Evolutionary conservation across 2,797 vertebrate species (phyloP).

Genomic region (Artibeus lituratus): DNA sequence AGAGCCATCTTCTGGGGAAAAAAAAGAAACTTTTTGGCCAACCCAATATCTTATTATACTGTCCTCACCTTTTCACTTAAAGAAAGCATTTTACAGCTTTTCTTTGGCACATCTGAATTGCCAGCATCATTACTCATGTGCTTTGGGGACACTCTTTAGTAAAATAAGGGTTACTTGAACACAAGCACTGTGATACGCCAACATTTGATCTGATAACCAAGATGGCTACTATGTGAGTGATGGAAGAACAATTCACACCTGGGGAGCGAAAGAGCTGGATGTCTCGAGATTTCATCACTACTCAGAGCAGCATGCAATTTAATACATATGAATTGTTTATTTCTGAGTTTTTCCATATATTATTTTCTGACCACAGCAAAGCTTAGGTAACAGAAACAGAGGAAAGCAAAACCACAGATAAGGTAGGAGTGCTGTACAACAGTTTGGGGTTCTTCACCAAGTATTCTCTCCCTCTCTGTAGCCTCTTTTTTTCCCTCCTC

Average conservation of each 20-base stretch:
- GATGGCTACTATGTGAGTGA: background rate
- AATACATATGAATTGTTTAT: background rate
- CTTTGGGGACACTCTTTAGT: background rate
- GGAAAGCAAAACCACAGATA: background rate
- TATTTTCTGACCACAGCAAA: background rate
- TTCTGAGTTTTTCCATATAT: background rate
- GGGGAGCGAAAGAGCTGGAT: no score
- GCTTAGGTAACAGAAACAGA: background rate
- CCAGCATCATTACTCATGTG: background rate
- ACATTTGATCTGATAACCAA: background rate
- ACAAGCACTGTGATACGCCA: background rate
- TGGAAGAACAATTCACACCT: accelerated
- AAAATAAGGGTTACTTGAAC: background rate
- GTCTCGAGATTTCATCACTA: background rate
- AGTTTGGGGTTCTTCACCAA: background rate
- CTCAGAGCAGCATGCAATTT: accelerated
- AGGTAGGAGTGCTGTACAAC: background rate
- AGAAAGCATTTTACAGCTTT: background rate
- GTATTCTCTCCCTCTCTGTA: background rate
- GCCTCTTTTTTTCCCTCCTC: background rate
- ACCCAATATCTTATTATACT: background rate
- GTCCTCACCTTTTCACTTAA: background rate
- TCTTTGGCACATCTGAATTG: background rate
- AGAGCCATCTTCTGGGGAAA: background rate
- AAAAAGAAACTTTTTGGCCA: background rate